Evolutionary conservation across 1,140 invertebrate genomes (phyloP).

Genomic region (Trachymyrmex cornetzi): DNA sequence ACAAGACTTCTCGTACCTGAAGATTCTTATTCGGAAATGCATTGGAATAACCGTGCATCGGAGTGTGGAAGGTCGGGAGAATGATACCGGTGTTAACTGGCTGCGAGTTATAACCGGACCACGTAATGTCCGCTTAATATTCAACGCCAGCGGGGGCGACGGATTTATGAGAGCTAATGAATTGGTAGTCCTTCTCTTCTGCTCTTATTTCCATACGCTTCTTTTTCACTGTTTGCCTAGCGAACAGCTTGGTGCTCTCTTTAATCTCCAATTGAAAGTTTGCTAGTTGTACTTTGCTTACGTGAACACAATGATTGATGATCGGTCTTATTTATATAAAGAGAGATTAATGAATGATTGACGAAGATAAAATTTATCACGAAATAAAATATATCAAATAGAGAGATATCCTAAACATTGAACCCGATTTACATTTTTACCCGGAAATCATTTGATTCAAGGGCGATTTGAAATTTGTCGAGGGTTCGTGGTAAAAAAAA

Average conservation of each 20-base stretch:
- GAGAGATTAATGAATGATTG: background rate
- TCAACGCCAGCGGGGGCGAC: conserved; percentile 83
- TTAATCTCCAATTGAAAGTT: conserved; percentile 1
- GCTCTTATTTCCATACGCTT: background rate
- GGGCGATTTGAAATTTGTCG: conserved; percentile 74
- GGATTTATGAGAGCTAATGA: conserved; percentile 87
- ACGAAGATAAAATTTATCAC: background rate
- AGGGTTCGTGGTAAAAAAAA: conserved; percentile 52
- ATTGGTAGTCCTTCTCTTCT: conserved; percentile 78
- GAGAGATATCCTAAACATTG: background rate
- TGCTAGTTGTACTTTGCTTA: background rate
- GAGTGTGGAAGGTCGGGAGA: conserved; percentile 61
- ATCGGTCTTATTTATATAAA: background rate
- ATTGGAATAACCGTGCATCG: background rate
- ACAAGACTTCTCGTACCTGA: background rate
- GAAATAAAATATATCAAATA: background rate
- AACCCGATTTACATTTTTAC: conserved; percentile 56
- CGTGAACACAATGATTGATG: background rate
- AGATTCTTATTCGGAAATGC: background rate
- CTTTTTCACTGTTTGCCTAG: conserved; percentile 25
- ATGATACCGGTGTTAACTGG: conserved; percentile 81
- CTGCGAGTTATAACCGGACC: conserved; percentile 83
- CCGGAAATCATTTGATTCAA: conserved; percentile 80
- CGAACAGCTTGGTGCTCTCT: background rate
- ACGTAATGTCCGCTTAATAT: conserved; percentile 85